Base-by-base conservation (phyloP, 2,888 invertebrate genomes). In the Sesia bembeciformis region DNA sequence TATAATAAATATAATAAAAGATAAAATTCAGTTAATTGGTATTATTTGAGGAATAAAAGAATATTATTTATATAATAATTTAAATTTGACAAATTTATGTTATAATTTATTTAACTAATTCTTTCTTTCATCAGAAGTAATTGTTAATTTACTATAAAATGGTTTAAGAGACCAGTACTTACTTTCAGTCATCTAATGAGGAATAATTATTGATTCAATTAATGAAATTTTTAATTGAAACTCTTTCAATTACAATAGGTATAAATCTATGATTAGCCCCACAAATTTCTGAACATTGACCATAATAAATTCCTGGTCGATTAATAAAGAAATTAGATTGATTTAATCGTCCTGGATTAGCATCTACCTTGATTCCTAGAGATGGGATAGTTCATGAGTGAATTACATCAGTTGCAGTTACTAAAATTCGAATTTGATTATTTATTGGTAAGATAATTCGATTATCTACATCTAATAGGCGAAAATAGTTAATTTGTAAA, bases 261-360 rank as follows among this genome's bases (percentile, higher is more conserved):
- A 95, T 95, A 91, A 95, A 95, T 57, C 93, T 93, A 78, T 95
- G 94, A 76, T 95, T 94, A 54, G 92, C 91, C 0, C 94, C 94
- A 84, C 94, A 95, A 88, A 95, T 94, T 92, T 95, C 94, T 65
- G 94, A 95, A 76, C 94, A 95, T 91, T 95, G 94, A 0, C 94
- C 94, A 81, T 83, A 94, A 80, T 90, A 93, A 73, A 94, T 66
- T 50, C 94, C 93, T 0, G 93, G 89, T 3, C 92, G 91, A 62
- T 91, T 92, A 66, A 91, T 88, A 66, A 84, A 84, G 76, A 94
- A 91, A 65, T 84, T 91, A 70, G 83, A 88, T 92, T 93, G 92
- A 65, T 93, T 93, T 76, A 93, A 63, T 50, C 93, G 92, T 0
- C 93, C 93, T 0, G 93, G 93, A 0, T 91, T 91, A 38, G 91